Conservation (phyloP, 2,113 vertebrate genomes). For the Hippoglossus stenolepis region DNA sequence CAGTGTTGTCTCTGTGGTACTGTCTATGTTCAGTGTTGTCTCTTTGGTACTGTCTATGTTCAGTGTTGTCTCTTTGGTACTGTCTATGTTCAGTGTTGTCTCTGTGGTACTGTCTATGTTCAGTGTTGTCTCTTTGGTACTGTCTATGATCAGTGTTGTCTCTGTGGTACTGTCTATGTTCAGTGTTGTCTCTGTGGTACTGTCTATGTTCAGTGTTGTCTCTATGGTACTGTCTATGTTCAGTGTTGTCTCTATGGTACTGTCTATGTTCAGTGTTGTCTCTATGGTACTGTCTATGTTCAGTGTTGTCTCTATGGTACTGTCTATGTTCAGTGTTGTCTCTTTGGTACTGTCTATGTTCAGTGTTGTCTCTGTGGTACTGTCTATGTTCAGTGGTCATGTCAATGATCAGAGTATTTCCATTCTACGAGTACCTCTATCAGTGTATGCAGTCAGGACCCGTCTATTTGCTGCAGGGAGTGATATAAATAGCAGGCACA, state of each 20-base stretch:
- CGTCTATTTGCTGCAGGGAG: conserved; percentile 61
- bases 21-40: background rate
- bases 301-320: background rate
- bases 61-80: background rate
- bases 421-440: too few relatives aligned
- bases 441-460: conserved; percentile 5
- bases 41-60: background rate
- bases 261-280: background rate
- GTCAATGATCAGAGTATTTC: too few relatives aligned
- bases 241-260: background rate
- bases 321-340: too few relatives aligned
- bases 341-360: too few relatives aligned
- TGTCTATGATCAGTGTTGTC: background rate
- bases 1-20: background rate
- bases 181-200: background rate
- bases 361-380: background rate
- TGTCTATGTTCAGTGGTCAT: too few relatives aligned
- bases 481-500: conserved; percentile 50
- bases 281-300: background rate
- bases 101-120: background rate
- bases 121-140: background rate
- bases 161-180: background rate
- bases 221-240: background rate
- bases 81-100: too few relatives aligned
- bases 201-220: background rate